A percentile compares a stretch with the other conserved stretches of the same genome.
Evolutionary conservation across 2,113 vertebrate species (phyloP).

Genomic region (Mus pahari): DNA sequence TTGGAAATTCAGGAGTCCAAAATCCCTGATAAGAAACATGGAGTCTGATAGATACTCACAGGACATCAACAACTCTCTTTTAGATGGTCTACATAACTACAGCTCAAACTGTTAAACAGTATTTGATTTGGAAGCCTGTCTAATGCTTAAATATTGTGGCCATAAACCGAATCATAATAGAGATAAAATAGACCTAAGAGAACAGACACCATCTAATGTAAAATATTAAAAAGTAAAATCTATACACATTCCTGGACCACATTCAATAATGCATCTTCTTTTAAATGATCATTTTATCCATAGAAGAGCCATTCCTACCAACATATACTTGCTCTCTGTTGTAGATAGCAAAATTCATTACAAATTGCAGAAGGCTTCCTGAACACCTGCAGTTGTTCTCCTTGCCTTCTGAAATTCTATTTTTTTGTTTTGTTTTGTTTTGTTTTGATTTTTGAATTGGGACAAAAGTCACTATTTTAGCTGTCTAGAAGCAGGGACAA

Average conservation of each 20-base stretch:
- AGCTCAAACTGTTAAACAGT: constrained; percentile 74
- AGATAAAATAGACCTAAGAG: constrained; percentile 81
- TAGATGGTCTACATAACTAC: constrained; percentile 31
- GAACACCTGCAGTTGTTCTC: not conserved
- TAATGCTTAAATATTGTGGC: constrained; percentile 78
- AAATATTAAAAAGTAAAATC: constrained; percentile 84
- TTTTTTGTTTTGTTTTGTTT: constrained; percentile 16
- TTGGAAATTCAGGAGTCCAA: constrained; percentile 48
- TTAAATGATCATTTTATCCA: constrained; percentile 75
- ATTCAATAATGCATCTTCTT: constrained; percentile 75
- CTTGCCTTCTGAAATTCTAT: constrained; percentile 45
- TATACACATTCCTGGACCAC: constrained; percentile 71
- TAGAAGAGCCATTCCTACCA: constrained; percentile 53
- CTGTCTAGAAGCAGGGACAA: constrained; percentile 60
- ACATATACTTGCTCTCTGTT: constrained; percentile 59
- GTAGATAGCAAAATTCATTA: constrained; percentile 63
- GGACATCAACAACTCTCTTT: not conserved
- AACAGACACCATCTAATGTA: constrained; percentile 78
- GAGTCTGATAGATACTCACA: not conserved
- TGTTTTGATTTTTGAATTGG: not conserved
- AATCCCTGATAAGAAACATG: constrained; percentile 53
- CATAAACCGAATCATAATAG: constrained; percentile 81
- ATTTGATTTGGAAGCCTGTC: constrained; percentile 67
- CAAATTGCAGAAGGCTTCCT: constrained; percentile 46
- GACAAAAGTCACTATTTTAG: constrained; percentile 43